Evolutionary conservation across 2,888 invertebrate genomes (phyloP).

Genomic region (Torymus texanus): DNA sequence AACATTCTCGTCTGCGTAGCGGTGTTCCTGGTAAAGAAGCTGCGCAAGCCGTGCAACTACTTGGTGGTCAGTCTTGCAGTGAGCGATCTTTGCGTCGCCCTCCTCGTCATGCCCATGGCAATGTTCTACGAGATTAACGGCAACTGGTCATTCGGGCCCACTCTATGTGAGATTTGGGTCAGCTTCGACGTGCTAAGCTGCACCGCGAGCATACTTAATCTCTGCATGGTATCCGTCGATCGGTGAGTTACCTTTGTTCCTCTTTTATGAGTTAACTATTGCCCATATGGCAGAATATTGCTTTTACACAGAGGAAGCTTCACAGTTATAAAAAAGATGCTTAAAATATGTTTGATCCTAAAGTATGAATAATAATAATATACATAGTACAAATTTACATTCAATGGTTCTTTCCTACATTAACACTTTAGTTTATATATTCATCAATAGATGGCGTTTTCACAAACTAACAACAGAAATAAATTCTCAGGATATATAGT

Average conservation of each 20-base stretch:
- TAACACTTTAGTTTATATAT: too few species aligned
- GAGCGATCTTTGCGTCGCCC: slow-evolving; percentile 96
- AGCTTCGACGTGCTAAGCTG: slow-evolving; percentile 98
- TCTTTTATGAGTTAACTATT: too few species aligned
- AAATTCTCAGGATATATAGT: too few species aligned
- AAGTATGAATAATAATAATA: too few species aligned
- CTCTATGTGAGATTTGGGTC: slow-evolving; percentile 97
- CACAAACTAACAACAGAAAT: too few species aligned
- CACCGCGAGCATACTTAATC: slow-evolving; percentile 98
- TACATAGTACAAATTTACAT: too few species aligned
- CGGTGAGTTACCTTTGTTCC: slow-evolving; percentile 70
- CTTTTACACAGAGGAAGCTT: too few species aligned
- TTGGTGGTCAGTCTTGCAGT: slow-evolving; percentile 95
- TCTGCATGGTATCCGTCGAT: slow-evolving; percentile 98
- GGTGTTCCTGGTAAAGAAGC: slow-evolving; percentile 93
- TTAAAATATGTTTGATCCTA: too few species aligned
- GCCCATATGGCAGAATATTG: too few species aligned
- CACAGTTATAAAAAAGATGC: too few species aligned
- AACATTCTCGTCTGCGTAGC: slow-evolving; percentile 97
- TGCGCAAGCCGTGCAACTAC: slow-evolving; percentile 93
- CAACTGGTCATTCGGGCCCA: slow-evolving; percentile 93
- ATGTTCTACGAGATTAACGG: slow-evolving; percentile 94
- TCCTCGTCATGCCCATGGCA: slow-evolving; percentile 98
- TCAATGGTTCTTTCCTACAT: too few species aligned
- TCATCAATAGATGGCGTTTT: too few species aligned